phyloP scores from a whole-genome alignment of 1,140 invertebrate genomes.

The Macrobrachium rosenbergii region DNA sequence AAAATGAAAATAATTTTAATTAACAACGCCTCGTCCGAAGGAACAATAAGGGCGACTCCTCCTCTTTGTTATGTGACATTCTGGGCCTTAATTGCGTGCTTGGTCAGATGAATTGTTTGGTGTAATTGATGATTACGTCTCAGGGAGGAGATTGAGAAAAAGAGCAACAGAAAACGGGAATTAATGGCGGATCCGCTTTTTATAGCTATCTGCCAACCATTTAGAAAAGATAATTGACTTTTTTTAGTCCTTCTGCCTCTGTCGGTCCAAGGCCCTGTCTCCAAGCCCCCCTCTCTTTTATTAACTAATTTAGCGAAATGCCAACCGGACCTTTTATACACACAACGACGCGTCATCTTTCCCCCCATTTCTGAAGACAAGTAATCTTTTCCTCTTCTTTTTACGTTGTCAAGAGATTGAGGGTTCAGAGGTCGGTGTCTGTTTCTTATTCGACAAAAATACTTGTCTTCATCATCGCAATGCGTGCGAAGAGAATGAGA shows the following conservation, averaged over 20 bases:
- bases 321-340: too few relatives aligned
- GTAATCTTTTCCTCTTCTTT: too few relatives aligned
- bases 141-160: neutral
- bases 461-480: too few relatives aligned
- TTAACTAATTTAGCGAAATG: neutral
- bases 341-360: too few relatives aligned
- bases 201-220: constrained; percentile 43
- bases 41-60: constrained; percentile 34
- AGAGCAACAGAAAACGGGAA: constrained; percentile 21
- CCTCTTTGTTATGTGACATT: constrained; percentile 35
- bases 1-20: constrained; percentile 56
- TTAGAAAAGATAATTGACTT: constrained; percentile 48
- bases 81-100: constrained; percentile 26
- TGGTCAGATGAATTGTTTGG: constrained; percentile 37
- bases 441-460: too few relatives aligned
- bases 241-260: neutral
- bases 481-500: too few relatives aligned
- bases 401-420: too few relatives aligned
- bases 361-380: too few relatives aligned
- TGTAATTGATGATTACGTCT: constrained; percentile 39
- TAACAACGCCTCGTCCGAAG: constrained; percentile 29
- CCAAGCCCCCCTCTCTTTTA: neutral
- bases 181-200: constrained; percentile 6
- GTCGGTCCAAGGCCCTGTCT: too few relatives aligned
- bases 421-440: too few relatives aligned